Evolutionary conservation across 2,888 invertebrate genomes (phyloP), one percentile per base, ranked within the genome.

Genomic region (Tenthredo notha): DNA sequence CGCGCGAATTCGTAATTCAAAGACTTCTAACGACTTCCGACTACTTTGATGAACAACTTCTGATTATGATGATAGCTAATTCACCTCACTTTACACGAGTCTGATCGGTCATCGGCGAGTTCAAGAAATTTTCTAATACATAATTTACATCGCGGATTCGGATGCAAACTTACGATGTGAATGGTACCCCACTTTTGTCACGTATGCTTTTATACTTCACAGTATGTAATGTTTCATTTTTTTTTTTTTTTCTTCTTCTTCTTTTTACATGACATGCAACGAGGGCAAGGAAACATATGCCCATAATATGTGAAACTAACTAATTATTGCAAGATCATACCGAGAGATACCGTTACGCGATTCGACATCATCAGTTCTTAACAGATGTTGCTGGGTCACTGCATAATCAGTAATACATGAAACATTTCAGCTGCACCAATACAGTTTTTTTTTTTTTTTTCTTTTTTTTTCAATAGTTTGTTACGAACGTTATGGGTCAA

Each of bases 401-500:
- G 29, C 29, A 29, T 12, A 5, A 65, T 65, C 12, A 12, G 9
- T 29, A 29, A 65, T 25, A 29, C 29, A 25, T 21, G 65, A 4
- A 25, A 65, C 4, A 65, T 21, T 67, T 33, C 7, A 67, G 67
- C 67, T 33, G 67, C 33, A 18, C 18, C 33, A 12, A 67, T 15
- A 67, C 25, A 15, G 33, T 29, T 33, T 33, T 67, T 33, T 29
- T 15, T 18, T 33, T 29, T 15, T 18, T 33, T 33, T 33, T 33
- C 18, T 67, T 33, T 33, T 33, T 67, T 33, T 33, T 18, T 18
- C 2, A 67, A 33, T 33, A 67, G 18, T 33, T 33, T 67, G 29
- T 67, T 67, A 7, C 74, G n/a, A 54, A 43, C 40, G 77, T 77
- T 77, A 18, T 77, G 47, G 77, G 77, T 77, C 77, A 54, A 54